Evolutionary conservation across 2,113 vertebrate genomes (phyloP), one percentile per base, ranked within the genome.

Genomic region (Chlorocebus sabaeus): DNA sequence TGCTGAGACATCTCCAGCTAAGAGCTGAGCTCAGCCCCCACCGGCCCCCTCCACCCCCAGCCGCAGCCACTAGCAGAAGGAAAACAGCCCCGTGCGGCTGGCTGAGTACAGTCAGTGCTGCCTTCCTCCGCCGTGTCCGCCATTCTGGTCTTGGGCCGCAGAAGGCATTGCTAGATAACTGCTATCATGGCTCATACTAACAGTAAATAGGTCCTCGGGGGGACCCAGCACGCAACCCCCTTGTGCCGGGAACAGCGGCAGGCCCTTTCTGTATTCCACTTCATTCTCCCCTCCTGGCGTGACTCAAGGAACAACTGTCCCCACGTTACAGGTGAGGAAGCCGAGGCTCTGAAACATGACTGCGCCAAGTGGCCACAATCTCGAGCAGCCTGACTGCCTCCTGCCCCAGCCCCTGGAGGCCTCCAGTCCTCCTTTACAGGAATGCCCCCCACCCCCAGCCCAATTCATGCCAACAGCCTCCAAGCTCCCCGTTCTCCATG

Each of bases 1-100:
- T 52, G 94, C 96, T 84, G 95, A 97, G 96, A 87, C 61, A 3
- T 84, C 97, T 96, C 84, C 8, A n/a, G 92, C 52, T 45, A n/a
- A 72, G 80, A 95, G 72, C 96, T 94, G 84, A 93, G 18, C 45
- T 67, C 52, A 67, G 93, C 52, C 2, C 38, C 78, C 16, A 80
- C 16, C 32, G 11, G n/a, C 40, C 25, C 2, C 52, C 38, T 0
- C 0, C 40, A 4, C 0, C 0, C 14, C 70, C 30, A 40, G 8
- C 0, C 8, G 20, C 81, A 89, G 25, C 55, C 13, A 43, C 72
- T 10, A 0, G 0, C 35, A 70, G 72, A 27, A 84, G 73, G 45
- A 48, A 96, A 75, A 89, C 81, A 95, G 80, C 25, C 32, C 43
- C 0, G 0, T 1, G 11, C 18, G 35, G 23, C 43, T 1, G 35